phyloP scores from a whole-genome alignment of 1,140 invertebrate genomes.

The Drosophila burlai region DNA sequence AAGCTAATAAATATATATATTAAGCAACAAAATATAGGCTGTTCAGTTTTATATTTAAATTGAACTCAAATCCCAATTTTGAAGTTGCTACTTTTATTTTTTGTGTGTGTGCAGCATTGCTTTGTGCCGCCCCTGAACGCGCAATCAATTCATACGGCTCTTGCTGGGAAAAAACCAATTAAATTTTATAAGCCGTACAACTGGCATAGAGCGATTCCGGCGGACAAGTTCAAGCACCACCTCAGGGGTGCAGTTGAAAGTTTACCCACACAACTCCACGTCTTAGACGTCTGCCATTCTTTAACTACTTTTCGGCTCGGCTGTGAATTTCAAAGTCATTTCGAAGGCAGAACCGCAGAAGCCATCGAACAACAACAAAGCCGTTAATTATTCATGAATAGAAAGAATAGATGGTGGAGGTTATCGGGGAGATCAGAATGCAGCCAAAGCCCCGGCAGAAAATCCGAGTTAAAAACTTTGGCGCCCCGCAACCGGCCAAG shows the following conservation, averaged over 20 bases:
- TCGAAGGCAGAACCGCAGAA: conserved; percentile 62
- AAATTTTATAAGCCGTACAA: conserved; percentile 80
- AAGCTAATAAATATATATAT: no score
- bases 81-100: background rate
- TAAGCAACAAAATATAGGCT: no score
- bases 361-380: conserved; percentile 76
- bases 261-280: conserved; percentile 44
- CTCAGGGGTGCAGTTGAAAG: conserved; percentile 64
- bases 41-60: background rate
- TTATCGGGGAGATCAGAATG: conserved; percentile 4
- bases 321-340: conserved; percentile 54
- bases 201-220: conserved; percentile 44
- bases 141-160: conserved; percentile 67
- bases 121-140: conserved; percentile 4
- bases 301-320: conserved; percentile 70
- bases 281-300: conserved; percentile 55
- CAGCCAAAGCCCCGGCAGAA: conserved; percentile 45
- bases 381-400: conserved; percentile 82
- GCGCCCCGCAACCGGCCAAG: conserved; percentile 34
- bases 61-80: no score
- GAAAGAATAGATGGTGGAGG: conserved; percentile 43
- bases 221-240: conserved; percentile 59
- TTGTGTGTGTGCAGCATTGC: background rate
- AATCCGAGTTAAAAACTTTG: conserved; percentile 62
- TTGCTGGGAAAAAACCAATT: conserved; percentile 69